Base-by-base conservation (phyloP, 2,797 vertebrate genomes). In the Gallinago stenura region DNA sequence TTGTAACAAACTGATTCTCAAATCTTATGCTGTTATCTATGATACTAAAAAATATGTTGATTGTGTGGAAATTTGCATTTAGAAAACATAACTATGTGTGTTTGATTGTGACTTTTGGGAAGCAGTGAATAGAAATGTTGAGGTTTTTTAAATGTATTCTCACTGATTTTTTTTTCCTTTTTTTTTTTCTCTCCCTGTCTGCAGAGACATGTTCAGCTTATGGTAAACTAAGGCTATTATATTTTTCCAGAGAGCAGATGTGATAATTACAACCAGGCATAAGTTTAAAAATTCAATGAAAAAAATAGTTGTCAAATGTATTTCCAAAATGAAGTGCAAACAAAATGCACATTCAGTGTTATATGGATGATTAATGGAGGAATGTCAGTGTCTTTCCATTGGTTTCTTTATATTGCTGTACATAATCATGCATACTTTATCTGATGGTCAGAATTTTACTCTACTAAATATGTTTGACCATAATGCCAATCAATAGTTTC, bases 141-240 rank as follows among this genome's bases (percentile, higher is more conserved):
- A 72, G n/a, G 30, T 4, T 56, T 79, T 57, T n/a, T 3, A 2
- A 89, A 79, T 9, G 13, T 21, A 30, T 41, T 70, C 10, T 69
- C 16, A 31, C 6, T 17, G 11, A 9, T 12, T 21, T 43, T 41
- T 56, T 8, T 7, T 2, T 1, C 0, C 2, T 7, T 9, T 5
- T 31, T 13, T 48, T 53, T 54, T 46, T 50, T 26, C 21, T 19
- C 7, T 8, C 19, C 8, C 6, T 39, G 2, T 45, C 19, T 78
- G 31, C 51, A 58, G 46, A 75, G 15, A 35, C 25, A 10, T 4
- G 10, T 48, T 69, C n/a, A 37, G 3, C 61, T 3, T 30, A 22
- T 41, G n/a, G 39, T 26, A 79, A 83, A 79, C 5, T 69, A 82
- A 54, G n/a, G 50, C 12, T 19, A 68, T 78, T 93, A 46, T 6